These are phyloP conservation scores for Lota lota DNA, from an alignment of 2,113 vertebrate species.

Conservation along the genomic window DNA sequence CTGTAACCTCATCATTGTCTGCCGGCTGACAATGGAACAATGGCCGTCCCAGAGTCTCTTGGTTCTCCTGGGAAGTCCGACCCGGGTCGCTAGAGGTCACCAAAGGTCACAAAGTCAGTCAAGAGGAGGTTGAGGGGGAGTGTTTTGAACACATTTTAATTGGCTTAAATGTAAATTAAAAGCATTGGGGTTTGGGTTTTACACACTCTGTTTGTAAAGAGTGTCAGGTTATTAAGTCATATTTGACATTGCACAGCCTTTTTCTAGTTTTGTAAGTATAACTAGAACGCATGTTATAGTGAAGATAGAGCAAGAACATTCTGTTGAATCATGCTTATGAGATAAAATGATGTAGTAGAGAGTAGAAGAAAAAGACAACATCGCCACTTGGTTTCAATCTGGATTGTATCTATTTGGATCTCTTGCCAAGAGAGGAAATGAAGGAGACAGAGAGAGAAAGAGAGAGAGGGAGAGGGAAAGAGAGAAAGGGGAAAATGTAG, in stretches of 20 bases:
- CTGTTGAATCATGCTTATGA: too few species aligned
- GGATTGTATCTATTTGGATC: background rate
- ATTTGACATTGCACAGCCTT: too few species aligned
- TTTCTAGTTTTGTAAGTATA: too few species aligned
- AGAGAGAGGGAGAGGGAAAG: background rate
- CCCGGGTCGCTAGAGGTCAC: slow-evolving; percentile 58
- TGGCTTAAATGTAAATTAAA: slow-evolving; percentile 67
- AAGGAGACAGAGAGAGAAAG: background rate
- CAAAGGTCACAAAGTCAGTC: slow-evolving; percentile 11
- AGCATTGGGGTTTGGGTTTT: background rate
- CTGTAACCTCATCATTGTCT: slow-evolving; percentile 57
- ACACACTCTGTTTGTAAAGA: slow-evolving; percentile 31
- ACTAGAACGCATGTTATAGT: too few species aligned
- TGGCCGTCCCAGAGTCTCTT: slow-evolving; percentile 25
- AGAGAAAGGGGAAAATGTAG: too few species aligned
- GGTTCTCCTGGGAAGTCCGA: slow-evolving; percentile 42
- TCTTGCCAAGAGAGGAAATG: background rate
- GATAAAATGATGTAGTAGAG: too few species aligned
- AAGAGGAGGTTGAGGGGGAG: slow-evolving; percentile 35
- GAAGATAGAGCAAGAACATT: too few species aligned
- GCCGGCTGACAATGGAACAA: slow-evolving; percentile 56
- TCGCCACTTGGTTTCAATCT: too few species aligned
- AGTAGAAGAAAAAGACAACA: too few species aligned
- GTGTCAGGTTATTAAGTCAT: slow-evolving; percentile 13
- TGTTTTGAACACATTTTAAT: slow-evolving; percentile 9